Percentiles rank a stretch among this genome's conserved stretches.
Evolutionary conservation across 1,140 invertebrate species (phyloP).

Genomic region (Semibalanus balanoides): DNA sequence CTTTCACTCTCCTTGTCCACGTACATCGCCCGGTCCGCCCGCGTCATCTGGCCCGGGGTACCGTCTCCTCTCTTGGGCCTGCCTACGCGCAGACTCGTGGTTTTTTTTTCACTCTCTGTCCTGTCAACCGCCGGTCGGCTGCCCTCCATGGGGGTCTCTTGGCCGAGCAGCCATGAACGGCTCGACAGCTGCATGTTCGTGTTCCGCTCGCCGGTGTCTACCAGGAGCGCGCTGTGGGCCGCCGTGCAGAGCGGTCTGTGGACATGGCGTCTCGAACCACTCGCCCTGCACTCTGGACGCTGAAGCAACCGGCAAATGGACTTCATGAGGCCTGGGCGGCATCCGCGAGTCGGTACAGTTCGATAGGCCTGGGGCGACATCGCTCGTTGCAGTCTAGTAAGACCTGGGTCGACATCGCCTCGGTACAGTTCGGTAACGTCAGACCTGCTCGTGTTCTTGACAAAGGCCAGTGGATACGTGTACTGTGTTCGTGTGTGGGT

Average conservation of each 20-base stretch:
- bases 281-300: slow-evolving; percentile 50
- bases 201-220: too few species aligned
- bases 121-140: too few species aligned
- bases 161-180: too few species aligned
- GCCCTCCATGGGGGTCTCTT: too few species aligned
- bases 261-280: slow-evolving; percentile 57
- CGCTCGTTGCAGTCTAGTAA: slow-evolving; percentile 52
- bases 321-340: slow-evolving; percentile 53
- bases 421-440: slow-evolving; percentile 48
- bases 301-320: slow-evolving; percentile 41
- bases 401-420: slow-evolving; percentile 58
- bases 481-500: slow-evolving; percentile 15
- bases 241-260: slow-evolving; percentile 38
- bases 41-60: too few species aligned
- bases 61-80: too few species aligned
- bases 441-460: slow-evolving; percentile 1
- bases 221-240: slow-evolving; percentile 46
- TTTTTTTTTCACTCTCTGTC: too few species aligned
- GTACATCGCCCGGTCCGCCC: too few species aligned
- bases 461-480: too few species aligned
- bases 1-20: too few species aligned
- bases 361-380: slow-evolving; percentile 59
- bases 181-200: too few species aligned
- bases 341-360: slow-evolving; percentile 57
- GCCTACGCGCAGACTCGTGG: too few species aligned